phyloP scores from a whole-genome alignment of 53 echinoderm and acorn worm genomes.

The Astropecten irregularis region DNA sequence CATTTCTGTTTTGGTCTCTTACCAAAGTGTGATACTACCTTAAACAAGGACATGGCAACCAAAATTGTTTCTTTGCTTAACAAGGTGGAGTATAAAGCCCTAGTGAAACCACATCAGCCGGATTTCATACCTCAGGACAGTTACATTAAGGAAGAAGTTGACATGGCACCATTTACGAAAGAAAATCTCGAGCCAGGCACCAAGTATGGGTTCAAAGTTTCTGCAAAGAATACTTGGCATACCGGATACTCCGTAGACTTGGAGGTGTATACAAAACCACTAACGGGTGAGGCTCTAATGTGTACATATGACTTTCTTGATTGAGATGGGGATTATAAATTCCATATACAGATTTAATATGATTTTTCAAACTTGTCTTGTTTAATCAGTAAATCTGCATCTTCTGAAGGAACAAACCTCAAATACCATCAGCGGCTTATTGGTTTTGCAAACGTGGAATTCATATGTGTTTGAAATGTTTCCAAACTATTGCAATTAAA shows the following conservation, averaged over 20 bases:
- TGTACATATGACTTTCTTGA: neutral
- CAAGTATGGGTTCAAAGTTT: constrained; percentile 24
- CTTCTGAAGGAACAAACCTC: too few species aligned
- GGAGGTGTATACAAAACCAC: constrained; percentile 9
- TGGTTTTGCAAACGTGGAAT: too few species aligned
- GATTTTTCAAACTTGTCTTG: neutral
- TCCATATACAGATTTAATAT: neutral
- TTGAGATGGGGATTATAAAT: neutral
- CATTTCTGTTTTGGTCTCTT: too few species aligned
- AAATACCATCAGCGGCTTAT: too few species aligned
- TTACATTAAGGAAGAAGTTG: neutral
- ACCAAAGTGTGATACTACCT: too few species aligned
- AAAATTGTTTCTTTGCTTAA: neutral
- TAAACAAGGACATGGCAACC: too few species aligned
- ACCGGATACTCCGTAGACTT: neutral
- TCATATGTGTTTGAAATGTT: too few species aligned
- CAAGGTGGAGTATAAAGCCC: neutral
- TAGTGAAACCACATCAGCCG: constrained; percentile 9
- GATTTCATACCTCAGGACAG: neutral
- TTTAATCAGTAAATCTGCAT: too few species aligned
- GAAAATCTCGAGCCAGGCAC: constrained; percentile 7
- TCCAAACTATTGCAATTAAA: too few species aligned
- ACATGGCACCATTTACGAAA: neutral
- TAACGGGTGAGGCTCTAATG: neutral
- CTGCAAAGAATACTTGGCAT: neutral